Base-by-base conservation (phyloP, 1,140 invertebrate species). In the Drosophila pectinifera region DNA sequence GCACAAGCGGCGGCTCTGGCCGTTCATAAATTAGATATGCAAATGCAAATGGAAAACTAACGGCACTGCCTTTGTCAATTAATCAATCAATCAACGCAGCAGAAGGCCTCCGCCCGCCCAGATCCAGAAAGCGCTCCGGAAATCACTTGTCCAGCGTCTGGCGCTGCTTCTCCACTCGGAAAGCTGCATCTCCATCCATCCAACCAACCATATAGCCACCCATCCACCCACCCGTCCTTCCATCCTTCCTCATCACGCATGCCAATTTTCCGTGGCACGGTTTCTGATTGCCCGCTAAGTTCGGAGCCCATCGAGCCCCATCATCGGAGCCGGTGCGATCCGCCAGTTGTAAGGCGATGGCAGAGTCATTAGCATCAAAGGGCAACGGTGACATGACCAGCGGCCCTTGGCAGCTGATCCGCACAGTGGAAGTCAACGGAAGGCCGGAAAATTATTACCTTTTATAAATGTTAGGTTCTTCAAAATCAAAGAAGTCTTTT, bases 1-100 rank as follows among this genome's bases (percentile, higher is more conserved):
- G 3, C 28, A 86, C 57, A 88, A 73, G 56, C 51, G 59, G 16
- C 26, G 64, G 36, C 68, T 74, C 49, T 16, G n/a, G 14, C 39
- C 39, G 38, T 57, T 75, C 72, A 75, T 74, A 59, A 58, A 70
- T 88, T 79, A 82, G 77, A 77, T 67, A 86, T 86, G 83, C 72
- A 88, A 88, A 88, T 88, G 59, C 57, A 64, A 84, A 82, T 86
- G 80, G 78, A 73, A 78, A 69, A 69, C 69, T 90, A 90, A 90
- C 85, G 85, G 85, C 85, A 76, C 51, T 78, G 68, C 78, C 67
- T 85, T 90, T 89, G 85, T 90, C 81, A 89, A 90, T 90, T 90
- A 90, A 90, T 90, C 85, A 90, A 90, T 90, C 85, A 90, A 90
- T 90, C 86, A 85, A 80, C 74, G 51, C 65, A 69, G 63, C 43